Base-by-base conservation (phyloP, 2,113 vertebrate species). In the Chloroceryle aenea region DNA sequence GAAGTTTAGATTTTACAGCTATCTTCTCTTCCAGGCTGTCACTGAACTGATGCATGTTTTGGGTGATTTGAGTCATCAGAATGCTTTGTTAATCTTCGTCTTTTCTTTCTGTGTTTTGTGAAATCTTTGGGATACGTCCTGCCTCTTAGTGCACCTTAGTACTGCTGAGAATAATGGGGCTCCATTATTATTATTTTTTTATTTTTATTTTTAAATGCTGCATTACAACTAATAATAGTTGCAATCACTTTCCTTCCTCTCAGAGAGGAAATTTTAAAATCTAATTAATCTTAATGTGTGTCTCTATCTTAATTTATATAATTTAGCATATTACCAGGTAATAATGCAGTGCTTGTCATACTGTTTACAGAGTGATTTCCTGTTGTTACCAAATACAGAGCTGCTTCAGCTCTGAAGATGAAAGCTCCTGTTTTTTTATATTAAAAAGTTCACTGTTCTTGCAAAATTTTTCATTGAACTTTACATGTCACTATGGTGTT, bases 251-350 rank as follows among this genome's bases (percentile, higher is more conserved):
- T 63, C 43, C 61, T 81, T 90, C 50, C 58, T 32, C 47, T 93
- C 42, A 19, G 66, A 93, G 72, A 87, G 52, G 30, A 48, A 83
- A 56, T 95, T 79, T 53, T 10, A 79, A 94, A 93, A 77, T 88
- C 58, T 42, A 71, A 47, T 83, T 83, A 68, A 55, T 91, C 20
- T 42, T 83, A 52, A 30, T 14, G 42, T 53, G 14, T 63, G 30
- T 81, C 10, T 89, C 58, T 85, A 14, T 91, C 85, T 84, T 80
- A 82, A 94, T 95, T 93, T 91, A 36, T 87, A 59, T 90, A 0
- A 84, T 91, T 95, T 92, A 75, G 59, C 19, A 27, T 78, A 71
- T 83, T 59, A 90, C 62, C 85, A 80, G 72, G 75, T 83, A 94
- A 59, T 71, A 71, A 73, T 62, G 64, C 48, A 48, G 50, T 68